Percentiles rank a stretch among this genome's conserved stretches.
phyloP scores from a whole-genome alignment of 2,113 vertebrate species.

The Rhagologus leucostigma region DNA sequence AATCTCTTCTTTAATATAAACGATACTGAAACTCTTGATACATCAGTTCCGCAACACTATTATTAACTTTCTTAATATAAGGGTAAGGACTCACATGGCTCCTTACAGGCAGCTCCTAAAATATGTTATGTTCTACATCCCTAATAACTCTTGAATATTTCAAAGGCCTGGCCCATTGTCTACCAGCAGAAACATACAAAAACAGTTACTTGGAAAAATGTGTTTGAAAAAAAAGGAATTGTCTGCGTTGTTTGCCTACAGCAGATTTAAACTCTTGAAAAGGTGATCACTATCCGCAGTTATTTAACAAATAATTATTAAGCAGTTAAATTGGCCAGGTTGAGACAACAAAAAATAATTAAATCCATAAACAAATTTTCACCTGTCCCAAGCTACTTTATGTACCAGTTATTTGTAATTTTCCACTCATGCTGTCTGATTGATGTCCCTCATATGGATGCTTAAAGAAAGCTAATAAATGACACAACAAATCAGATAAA shows the following conservation, averaged over 20 bases:
- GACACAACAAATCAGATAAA: background rate
- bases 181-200: background rate
- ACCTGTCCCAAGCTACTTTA: background rate
- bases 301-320: background rate
- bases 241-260: background rate
- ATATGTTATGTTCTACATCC: background rate
- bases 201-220: background rate
- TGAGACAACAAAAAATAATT: background rate
- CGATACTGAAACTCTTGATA: background rate
- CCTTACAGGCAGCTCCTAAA: background rate
- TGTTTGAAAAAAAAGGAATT: background rate
- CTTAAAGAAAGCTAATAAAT: background rate
- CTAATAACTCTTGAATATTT: background rate
- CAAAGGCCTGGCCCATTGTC: background rate
- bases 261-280: background rate
- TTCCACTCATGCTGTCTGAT: background rate
- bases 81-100: background rate
- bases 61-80: background rate
- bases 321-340: background rate
- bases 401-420: background rate
- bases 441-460: background rate
- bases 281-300: background rate
- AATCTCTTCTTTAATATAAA: background rate
- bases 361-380: background rate
- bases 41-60: background rate